A percentile compares a stretch with the other conserved stretches of the same genome.
Conservation (phyloP, 1,140 invertebrate genomes). For the Cyclargus thomasi region DNA sequence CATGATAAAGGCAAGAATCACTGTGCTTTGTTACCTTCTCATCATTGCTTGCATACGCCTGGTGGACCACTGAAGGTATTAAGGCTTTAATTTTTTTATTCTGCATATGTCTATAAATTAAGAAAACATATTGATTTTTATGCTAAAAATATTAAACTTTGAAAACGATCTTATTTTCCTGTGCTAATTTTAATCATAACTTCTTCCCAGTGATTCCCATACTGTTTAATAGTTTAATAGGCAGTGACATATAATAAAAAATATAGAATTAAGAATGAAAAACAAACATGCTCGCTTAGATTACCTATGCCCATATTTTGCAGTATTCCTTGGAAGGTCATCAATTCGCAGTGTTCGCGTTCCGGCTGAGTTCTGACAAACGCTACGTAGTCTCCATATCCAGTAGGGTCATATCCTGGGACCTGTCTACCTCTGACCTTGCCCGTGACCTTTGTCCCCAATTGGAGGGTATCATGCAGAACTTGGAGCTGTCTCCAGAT, state of each 20-base stretch:
- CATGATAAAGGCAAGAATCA: constrained; percentile 90
- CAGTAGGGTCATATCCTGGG: constrained; percentile 98
- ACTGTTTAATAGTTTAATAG: too few species aligned
- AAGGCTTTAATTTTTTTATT: too few species aligned
- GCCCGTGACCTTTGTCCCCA: constrained; percentile 93
- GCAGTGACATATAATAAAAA: too few species aligned
- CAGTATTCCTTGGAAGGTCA: constrained; percentile 98
- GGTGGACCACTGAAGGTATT: constrained; percentile 95
- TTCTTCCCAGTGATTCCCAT: too few species aligned
- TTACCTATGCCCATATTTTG: constrained; percentile 34
- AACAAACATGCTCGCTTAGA: too few species aligned
- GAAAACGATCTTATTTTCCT: too few species aligned
- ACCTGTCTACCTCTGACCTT: constrained; percentile 94
- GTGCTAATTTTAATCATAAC: too few species aligned
- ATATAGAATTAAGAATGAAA: too few species aligned
- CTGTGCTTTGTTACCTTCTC: constrained; percentile 92
- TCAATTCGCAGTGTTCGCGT: constrained; percentile 97
- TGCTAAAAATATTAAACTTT: too few species aligned
- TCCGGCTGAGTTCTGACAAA: constrained; percentile 92
- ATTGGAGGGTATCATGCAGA: constrained; percentile 96
- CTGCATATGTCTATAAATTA: too few species aligned
- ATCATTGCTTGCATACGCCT: constrained; percentile 97
- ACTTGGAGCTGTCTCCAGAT: constrained; percentile 93
- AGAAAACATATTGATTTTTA: too few species aligned
- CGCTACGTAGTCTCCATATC: constrained; percentile 97